Percentiles rank a stretch among this genome's conserved stretches.
Evolutionary conservation across 2,797 vertebrate genomes (phyloP).

Genomic region (Typhlichthys subterraneus): DNA sequence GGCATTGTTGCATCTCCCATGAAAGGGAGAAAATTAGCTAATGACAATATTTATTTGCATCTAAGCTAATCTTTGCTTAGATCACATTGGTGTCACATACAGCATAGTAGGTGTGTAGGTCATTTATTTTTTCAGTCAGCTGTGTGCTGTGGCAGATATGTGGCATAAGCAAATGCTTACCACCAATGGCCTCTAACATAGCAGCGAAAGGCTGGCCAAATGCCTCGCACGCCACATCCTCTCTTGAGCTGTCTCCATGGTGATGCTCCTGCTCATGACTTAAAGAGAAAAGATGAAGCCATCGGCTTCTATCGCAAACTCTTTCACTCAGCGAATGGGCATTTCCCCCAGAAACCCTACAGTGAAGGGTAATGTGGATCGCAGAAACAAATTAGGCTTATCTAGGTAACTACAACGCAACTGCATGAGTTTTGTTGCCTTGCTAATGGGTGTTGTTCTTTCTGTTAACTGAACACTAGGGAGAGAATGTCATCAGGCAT

Average conservation of each 20-base stretch:
- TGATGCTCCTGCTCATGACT: slow-evolving; percentile 57
- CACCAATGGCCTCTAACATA: slow-evolving; percentile 44
- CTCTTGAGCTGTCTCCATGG: slow-evolving; percentile 69
- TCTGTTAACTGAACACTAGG: slow-evolving; percentile 34
- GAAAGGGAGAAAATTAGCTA: too few relatives aligned
- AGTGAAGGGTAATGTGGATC: slow-evolving; percentile 30
- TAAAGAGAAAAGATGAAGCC: slow-evolving; percentile 47
- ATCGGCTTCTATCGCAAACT: slow-evolving; percentile 36
- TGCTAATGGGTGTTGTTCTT: slow-evolving; percentile 34
- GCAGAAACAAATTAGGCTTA: slow-evolving; percentile 53
- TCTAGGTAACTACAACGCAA: slow-evolving; percentile 21
- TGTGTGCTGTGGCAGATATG: too few relatives aligned
- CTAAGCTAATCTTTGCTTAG: too few relatives aligned
- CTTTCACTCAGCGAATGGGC: slow-evolving; percentile 55
- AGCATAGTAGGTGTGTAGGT: too few relatives aligned
- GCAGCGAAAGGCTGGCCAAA: slow-evolving; percentile 41
- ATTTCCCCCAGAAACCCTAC: slow-evolving; percentile 52
- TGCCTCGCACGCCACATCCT: slow-evolving; percentile 31
- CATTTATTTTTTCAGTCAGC: too few relatives aligned
- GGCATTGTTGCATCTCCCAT: too few relatives aligned
- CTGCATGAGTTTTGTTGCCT: slow-evolving; percentile 36
- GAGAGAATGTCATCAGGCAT: slow-evolving; percentile 3
- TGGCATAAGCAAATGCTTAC: slow-evolving; percentile 24
- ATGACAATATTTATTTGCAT: too few relatives aligned
- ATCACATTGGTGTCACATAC: too few relatives aligned